phyloP scores from a whole-genome alignment of 2,888 invertebrate species.

The Drosophila demipolita region DNA sequence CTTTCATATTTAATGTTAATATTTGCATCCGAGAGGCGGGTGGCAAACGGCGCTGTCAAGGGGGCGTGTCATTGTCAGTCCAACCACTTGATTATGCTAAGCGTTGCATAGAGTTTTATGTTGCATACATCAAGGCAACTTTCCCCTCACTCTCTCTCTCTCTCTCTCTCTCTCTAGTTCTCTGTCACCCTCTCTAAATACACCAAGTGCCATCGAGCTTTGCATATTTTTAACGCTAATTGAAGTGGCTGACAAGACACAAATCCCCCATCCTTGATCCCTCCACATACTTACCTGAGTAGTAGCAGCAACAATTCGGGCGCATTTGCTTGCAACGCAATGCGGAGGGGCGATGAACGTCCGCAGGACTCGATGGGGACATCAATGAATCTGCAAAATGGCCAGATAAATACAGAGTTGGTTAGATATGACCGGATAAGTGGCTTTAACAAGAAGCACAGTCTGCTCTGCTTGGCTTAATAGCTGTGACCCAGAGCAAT shows the following conservation, averaged over 20 bases:
- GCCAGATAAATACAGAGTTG: constrained; percentile 18
- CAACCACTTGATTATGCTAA: constrained; percentile 76
- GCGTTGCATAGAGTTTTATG: constrained; percentile 63
- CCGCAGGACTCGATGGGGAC: constrained; percentile 94
- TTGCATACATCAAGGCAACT: constrained; percentile 60
- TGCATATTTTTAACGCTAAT: constrained; percentile 69
- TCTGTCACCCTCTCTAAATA: neutral
- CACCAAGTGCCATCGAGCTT: constrained; percentile 64
- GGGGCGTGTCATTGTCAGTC: constrained; percentile 43
- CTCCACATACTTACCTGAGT: constrained; percentile 84
- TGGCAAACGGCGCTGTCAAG: constrained; percentile 19
- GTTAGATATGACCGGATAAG: constrained; percentile 10
- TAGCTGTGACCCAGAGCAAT: constrained; percentile 32
- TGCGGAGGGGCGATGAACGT: constrained; percentile 89
- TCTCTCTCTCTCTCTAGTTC: neutral
- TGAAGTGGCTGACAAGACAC: constrained; percentile 59
- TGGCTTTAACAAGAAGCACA: constrained; percentile 8
- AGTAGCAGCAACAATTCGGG: constrained; percentile 91
- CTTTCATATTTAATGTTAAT: constrained; percentile 80
- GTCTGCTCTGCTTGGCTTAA: constrained; percentile 32
- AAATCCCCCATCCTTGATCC: neutral
- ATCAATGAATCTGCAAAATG: constrained; percentile 88
- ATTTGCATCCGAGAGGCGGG: constrained; percentile 45
- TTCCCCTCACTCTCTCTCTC: constrained; percentile 1
- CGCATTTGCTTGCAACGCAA: constrained; percentile 90